Conservation (phyloP, 2,888 invertebrate genomes). For the Drosophila longiperda region DNA sequence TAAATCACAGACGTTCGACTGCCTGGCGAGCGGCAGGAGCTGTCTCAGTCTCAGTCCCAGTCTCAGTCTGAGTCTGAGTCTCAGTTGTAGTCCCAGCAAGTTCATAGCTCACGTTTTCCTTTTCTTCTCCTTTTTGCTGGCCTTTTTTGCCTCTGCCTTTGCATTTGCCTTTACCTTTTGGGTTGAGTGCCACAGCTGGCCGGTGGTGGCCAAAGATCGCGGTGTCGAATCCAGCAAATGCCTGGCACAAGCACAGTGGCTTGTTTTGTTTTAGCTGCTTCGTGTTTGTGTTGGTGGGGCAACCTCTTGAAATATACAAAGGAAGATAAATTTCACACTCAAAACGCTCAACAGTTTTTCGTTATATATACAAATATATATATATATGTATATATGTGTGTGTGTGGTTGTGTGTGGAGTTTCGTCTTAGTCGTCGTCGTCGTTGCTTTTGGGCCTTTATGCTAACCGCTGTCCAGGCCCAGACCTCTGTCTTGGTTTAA, state of each 20-base stretch:
- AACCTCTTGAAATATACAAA: constrained; percentile 82
- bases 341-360: constrained; percentile 30
- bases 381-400: constrained; percentile 13
- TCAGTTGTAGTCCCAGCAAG: constrained; percentile 48
- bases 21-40: constrained; percentile 65
- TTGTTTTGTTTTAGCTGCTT: constrained; percentile 65
- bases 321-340: constrained; percentile 81
- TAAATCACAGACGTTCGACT: constrained; percentile 73
- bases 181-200: constrained; percentile 59
- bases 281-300: constrained; percentile 56
- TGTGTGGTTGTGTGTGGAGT: constrained; percentile 18
- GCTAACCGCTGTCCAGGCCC: constrained; percentile 59
- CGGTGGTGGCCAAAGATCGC: constrained; percentile 57
- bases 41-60: constrained; percentile 33
- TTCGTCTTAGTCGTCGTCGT: constrained; percentile 11
- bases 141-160: constrained; percentile 33
- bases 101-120: constrained; percentile 75
- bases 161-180: constrained; percentile 28
- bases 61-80: constrained; percentile 21
- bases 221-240: constrained; percentile 59
- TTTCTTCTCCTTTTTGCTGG: constrained; percentile 47
- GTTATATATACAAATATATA: constrained; percentile 3
- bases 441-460: constrained; percentile 56
- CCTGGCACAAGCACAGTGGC: constrained; percentile 41
- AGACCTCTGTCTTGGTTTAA: constrained; percentile 3